phyloP scores from a whole-genome alignment of 2,797 vertebrate genomes.

The Acestrorhynchus altus region DNA sequence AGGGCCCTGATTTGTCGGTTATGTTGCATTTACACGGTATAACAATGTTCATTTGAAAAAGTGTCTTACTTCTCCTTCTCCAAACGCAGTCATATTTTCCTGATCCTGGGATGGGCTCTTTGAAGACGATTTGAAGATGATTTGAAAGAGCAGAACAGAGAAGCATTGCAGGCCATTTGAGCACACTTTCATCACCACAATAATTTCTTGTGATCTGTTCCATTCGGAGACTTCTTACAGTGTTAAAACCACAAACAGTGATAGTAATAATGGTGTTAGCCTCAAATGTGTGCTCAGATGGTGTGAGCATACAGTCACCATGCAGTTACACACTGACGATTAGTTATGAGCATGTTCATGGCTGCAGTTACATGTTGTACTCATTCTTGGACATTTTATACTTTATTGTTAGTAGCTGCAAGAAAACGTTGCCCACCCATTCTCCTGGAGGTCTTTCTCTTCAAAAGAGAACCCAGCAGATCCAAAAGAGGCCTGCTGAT shows the following conservation, averaged over 20 bases:
- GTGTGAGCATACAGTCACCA: slow-evolving; percentile 41
- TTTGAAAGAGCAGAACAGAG: slow-evolving; percentile 67
- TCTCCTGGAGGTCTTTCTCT: background rate
- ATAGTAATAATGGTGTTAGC: slow-evolving; percentile 21
- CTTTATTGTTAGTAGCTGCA: background rate
- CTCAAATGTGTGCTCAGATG: slow-evolving; percentile 52
- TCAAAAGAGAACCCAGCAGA: too few relatives aligned
- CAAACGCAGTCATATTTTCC: slow-evolving; percentile 71
- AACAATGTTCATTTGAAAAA: slow-evolving; percentile 58
- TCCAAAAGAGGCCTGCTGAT: too few relatives aligned
- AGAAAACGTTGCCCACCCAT: background rate
- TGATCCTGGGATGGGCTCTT: slow-evolving; percentile 78
- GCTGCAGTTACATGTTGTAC: background rate
- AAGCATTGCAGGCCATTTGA: slow-evolving; percentile 66
- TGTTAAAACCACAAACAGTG: slow-evolving; percentile 3
- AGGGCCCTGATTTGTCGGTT: background rate
- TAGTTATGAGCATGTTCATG: background rate
- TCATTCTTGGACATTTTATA: background rate
- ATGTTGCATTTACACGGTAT: background rate
- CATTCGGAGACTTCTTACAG: slow-evolving; percentile 1
- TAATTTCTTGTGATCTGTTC: background rate
- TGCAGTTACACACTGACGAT: background rate
- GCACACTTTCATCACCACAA: slow-evolving; percentile 51
- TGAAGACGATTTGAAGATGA: slow-evolving; percentile 76
- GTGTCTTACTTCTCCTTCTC: slow-evolving; percentile 81